phyloP scores from a whole-genome alignment of 2,888 invertebrate species.

The Cyaniris semiargus region DNA sequence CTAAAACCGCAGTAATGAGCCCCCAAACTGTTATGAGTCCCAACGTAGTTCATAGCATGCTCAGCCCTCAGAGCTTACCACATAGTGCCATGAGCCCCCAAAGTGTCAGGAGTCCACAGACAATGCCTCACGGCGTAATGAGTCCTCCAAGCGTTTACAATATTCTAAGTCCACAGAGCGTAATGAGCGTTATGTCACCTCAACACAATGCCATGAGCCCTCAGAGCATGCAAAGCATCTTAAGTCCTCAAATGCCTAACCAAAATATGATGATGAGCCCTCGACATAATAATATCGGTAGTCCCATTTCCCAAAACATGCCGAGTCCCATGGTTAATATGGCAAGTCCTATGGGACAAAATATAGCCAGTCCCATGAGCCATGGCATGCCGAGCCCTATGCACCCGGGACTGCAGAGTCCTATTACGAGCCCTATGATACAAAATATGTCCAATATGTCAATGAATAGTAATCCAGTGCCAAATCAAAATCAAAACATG shows the following conservation, averaged over 20 bases:
- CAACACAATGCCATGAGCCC: conserved; percentile 75
- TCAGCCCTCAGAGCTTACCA: conserved; percentile 72
- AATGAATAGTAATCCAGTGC: conserved; percentile 59
- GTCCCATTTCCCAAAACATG: conserved; percentile 56
- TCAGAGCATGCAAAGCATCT: conserved; percentile 70
- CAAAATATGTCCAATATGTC: conserved; percentile 69
- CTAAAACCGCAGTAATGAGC: conserved; percentile 68
- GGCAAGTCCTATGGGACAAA: conserved; percentile 69
- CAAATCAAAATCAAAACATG: conserved; percentile 54
- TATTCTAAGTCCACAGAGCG: conserved; percentile 75
- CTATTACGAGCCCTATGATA: conserved; percentile 63
- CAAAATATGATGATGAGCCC: conserved; percentile 73
- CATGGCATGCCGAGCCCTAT: conserved; percentile 70
- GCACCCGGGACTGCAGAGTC: conserved; percentile 60
- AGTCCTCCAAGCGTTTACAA: conserved; percentile 71
- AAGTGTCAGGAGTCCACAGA: conserved; percentile 70
- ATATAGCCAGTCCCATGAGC: conserved; percentile 73
- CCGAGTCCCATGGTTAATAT: conserved; percentile 69
- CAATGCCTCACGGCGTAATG: conserved; percentile 65
- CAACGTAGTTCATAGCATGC: conserved; percentile 66
- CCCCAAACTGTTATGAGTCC: conserved; percentile 69
- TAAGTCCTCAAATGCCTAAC: conserved; percentile 74
- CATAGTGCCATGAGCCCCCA: conserved; percentile 75
- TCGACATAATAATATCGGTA: conserved; percentile 62
- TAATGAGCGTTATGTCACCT: conserved; percentile 76